phyloP scores from a whole-genome alignment of 2,888 invertebrate species.

The Orchesellides sinensis region DNA sequence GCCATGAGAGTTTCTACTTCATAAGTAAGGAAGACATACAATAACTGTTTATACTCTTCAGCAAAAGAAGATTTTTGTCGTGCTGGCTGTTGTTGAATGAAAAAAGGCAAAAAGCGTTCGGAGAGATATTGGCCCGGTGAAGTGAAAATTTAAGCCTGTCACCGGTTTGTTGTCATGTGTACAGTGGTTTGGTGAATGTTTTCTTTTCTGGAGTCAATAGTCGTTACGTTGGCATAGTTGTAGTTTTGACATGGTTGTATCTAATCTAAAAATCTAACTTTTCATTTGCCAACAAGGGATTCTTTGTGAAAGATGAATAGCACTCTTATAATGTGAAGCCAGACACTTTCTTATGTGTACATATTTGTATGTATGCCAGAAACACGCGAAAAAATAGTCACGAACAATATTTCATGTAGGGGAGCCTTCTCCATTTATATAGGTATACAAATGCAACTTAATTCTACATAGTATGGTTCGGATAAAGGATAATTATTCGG shows the following conservation, averaged over 20 bases:
- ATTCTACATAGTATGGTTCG: no score
- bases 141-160: slow-evolving; percentile 38
- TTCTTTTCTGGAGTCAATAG: background rate
- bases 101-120: background rate
- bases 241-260: background rate
- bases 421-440: background rate
- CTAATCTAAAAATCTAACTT: background rate
- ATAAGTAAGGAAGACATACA: background rate
- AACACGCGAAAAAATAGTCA: background rate
- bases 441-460: no score
- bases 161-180: slow-evolving; percentile 24
- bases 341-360: no score
- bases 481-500: no score
- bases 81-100: background rate
- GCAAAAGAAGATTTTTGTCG: background rate
- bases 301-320: background rate
- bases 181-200: slow-evolving; percentile 2
- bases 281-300: background rate
- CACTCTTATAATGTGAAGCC: no score
- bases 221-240: background rate
- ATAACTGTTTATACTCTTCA: background rate
- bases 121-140: slow-evolving; percentile 13
- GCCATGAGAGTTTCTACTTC: background rate
- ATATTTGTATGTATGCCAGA: no score
- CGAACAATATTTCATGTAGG: background rate